Base-by-base conservation (phyloP, 2,888 invertebrate species). In the Pandemis corylana region DNA sequence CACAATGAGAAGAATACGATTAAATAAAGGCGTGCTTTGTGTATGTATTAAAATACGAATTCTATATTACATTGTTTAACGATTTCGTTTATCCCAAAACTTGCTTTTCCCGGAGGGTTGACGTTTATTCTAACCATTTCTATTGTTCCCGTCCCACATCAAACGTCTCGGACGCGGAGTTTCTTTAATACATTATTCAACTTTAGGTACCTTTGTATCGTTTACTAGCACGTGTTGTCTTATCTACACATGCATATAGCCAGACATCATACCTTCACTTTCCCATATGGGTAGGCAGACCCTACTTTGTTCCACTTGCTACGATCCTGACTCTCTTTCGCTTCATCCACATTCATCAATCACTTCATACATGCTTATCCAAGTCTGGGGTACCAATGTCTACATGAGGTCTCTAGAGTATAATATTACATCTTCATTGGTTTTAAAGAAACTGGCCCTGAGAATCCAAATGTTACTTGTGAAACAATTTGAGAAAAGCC, bases 161-260 rank as follows among this genome's bases (percentile, higher is more conserved):
- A 65, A 13, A 65, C 28, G 28, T 28, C 28, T 10, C 53, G 10
- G 59, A 59, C 59, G 12, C 59, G 59, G 4, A 59, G 28, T 59
- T 59, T 56, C 53, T 56, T 59, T 9, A 28, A 59, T 28, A 59
- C 59, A 59, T 59, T 59, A 59, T 59, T 59, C 28, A 59, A 59
- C 28, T 28, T 59, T 59, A n/a, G n/a, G n/a, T n/a, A 59, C 59
- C 28, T 28, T 28, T 2, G 28, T 59, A 59, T 28, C 28, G 20
- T 59, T 28, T 59, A 5, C 59, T 0, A 2, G 0, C 28, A 59
- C 28, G 28, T 56, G 59, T 59, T 9, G 10, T 59, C 10, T 59
- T 59, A 10, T 59, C 20, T 28, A 59, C 28, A 36, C 28, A 36
- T 36, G 2, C 28, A 36, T 20, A 20, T 20, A 20, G 20, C 20